Conservation (phyloP, 2,113 vertebrate species). For the Forbesichthys agassizii region DNA sequence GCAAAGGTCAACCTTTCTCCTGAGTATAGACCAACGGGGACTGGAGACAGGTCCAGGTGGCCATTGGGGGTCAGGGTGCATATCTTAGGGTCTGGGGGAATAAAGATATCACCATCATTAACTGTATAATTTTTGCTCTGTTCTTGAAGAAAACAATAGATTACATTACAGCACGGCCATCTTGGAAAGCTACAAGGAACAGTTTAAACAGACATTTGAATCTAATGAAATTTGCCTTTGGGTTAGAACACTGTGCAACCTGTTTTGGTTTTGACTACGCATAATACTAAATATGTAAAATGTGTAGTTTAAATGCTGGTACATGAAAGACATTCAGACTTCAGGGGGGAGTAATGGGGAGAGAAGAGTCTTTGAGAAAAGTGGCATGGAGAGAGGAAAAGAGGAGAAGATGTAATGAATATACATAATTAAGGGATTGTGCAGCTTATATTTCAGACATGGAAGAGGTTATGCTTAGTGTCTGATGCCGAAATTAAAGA, state of each 20-base stretch:
- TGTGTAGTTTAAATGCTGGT: neutral
- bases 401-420: conserved; percentile 5
- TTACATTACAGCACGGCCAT: too few relatives aligned
- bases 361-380: neutral
- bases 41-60: conserved; percentile 84
- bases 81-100: conserved; percentile 86
- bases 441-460: conserved; percentile 17
- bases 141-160: neutral
- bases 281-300: too few relatives aligned
- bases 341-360: neutral
- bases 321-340: neutral
- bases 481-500: conserved; percentile 16
- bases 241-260: too few relatives aligned
- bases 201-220: neutral
- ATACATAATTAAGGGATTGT: conserved; percentile 48
- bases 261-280: too few relatives aligned
- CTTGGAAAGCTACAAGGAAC: neutral
- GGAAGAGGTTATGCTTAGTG: conserved; percentile 1
- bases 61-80: conserved; percentile 94
- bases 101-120: neutral
- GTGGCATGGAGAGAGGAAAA: conserved; percentile 14
- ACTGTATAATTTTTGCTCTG: too few relatives aligned
- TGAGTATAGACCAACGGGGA: conserved; percentile 79
- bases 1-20: conserved; percentile 83
- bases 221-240: neutral